Evolutionary conservation across 2,113 vertebrate species (phyloP).

Genomic region (Hystrix brachyura): DNA sequence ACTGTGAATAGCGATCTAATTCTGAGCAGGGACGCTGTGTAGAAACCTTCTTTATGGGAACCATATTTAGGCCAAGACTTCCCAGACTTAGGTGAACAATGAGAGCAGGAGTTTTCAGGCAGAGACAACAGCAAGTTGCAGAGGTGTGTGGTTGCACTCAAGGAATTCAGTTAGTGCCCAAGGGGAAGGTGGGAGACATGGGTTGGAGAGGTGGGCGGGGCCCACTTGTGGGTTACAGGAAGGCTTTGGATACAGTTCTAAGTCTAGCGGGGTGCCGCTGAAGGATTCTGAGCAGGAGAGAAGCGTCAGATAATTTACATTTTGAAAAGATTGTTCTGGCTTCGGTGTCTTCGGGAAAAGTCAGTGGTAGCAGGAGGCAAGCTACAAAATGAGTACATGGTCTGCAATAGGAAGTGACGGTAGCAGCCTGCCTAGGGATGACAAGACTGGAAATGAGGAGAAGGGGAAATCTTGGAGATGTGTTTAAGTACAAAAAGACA

Average conservation of each 20-base stretch:
- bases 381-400: not conserved
- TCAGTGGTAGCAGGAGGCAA: not conserved
- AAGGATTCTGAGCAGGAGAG: not conserved
- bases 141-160: not conserved
- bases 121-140: not conserved
- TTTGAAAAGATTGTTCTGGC: not conserved
- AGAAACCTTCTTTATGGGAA: not conserved
- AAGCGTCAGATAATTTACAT: not conserved
- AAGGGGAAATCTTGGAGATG: not conserved
- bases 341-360: conserved; percentile 9
- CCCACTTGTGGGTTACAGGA: not conserved
- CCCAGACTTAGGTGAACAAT: not conserved
- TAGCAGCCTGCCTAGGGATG: not conserved
- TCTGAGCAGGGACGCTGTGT: not conserved
- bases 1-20: not conserved
- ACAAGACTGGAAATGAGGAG: not conserved
- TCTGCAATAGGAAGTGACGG: not conserved
- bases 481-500: not conserved
- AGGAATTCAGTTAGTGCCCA: not conserved
- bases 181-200: not conserved
- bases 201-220: not conserved
- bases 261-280: not conserved
- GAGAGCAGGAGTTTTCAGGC: not conserved
- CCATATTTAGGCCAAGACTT: not conserved
- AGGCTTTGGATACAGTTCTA: not conserved